These are phyloP conservation scores for Campoplex nolae DNA, from an alignment of 2,888 invertebrate species.

Conservation along the genomic window DNA sequence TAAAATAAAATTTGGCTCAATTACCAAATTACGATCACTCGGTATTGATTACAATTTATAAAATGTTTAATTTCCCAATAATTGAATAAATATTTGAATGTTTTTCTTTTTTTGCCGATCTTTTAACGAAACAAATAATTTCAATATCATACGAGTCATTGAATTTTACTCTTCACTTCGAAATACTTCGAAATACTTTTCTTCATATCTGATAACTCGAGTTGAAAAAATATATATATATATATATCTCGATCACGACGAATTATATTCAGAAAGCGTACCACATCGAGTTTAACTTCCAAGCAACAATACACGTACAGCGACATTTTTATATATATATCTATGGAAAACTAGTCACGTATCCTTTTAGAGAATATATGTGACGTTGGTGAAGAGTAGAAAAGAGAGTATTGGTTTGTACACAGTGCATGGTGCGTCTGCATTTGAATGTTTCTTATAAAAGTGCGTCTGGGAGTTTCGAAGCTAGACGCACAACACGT, in stretches of 20 bases:
- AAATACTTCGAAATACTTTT: not conserved
- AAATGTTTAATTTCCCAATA: no score
- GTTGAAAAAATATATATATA: not conserved
- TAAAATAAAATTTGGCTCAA: no score
- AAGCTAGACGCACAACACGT: not conserved
- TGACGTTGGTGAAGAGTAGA: conserved; percentile 18
- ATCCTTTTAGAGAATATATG: conserved; percentile 48
- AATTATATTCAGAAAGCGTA: conserved; percentile 1
- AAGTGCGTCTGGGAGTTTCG: not conserved
- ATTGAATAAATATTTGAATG: no score
- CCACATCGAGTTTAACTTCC: not conserved
- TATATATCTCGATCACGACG: not conserved
- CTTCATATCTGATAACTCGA: not conserved
- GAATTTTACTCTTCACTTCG: not conserved
- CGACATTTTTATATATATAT: not conserved
- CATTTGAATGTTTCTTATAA: conserved; percentile 47
- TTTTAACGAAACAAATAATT: not conserved
- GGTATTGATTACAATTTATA: no score
- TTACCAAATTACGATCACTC: no score
- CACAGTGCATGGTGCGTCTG: conserved; percentile 37
- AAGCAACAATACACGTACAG: not conserved
- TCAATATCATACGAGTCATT: not conserved
- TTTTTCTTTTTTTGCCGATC: no score
- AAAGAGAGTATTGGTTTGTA: conserved; percentile 8
- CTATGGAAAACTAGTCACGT: conserved; percentile 36